These are phyloP conservation scores for Omphaloscelis lunosa DNA, from an alignment of 2,888 invertebrate species.

Conservation along the genomic window DNA sequence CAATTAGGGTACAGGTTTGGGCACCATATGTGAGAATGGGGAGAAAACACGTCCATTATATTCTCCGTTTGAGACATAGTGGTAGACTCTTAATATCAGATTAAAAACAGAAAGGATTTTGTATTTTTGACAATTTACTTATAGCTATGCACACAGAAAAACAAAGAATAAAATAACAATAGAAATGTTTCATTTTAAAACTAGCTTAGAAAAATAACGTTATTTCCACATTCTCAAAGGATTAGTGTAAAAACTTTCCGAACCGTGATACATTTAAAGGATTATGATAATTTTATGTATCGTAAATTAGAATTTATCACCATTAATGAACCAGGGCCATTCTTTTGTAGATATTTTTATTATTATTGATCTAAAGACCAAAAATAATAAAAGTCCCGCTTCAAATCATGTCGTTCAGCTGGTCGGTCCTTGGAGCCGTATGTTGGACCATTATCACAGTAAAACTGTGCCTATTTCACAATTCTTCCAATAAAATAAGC, in stretches of 20 bases:
- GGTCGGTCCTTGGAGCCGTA: neutral
- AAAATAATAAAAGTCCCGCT: too few species aligned
- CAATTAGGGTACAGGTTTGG: too few species aligned
- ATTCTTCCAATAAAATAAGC: neutral
- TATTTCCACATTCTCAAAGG: conserved; percentile 31
- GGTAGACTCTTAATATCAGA: too few species aligned
- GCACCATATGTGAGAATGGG: too few species aligned
- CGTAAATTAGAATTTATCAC: conserved; percentile 51
- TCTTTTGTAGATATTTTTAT: neutral
- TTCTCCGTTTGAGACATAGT: too few species aligned
- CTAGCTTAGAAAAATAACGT: neutral
- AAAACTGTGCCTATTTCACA: neutral
- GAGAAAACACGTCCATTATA: too few species aligned
- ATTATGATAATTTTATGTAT: conserved; percentile 60
- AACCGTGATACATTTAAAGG: conserved; percentile 31
- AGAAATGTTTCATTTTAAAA: neutral
- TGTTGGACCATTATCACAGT: neutral
- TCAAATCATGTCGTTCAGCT: neutral
- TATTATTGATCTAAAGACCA: neutral
- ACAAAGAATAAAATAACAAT: conserved; percentile 10
- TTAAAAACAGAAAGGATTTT: neutral
- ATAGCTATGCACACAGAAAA: neutral
- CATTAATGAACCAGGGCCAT: conserved; percentile 36
- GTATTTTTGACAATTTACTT: neutral
- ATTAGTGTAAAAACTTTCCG: conserved; percentile 27